Evolutionary conservation across 2,797 vertebrate genomes (phyloP).

Genomic region (Helicolenus hilgendorfi): DNA sequence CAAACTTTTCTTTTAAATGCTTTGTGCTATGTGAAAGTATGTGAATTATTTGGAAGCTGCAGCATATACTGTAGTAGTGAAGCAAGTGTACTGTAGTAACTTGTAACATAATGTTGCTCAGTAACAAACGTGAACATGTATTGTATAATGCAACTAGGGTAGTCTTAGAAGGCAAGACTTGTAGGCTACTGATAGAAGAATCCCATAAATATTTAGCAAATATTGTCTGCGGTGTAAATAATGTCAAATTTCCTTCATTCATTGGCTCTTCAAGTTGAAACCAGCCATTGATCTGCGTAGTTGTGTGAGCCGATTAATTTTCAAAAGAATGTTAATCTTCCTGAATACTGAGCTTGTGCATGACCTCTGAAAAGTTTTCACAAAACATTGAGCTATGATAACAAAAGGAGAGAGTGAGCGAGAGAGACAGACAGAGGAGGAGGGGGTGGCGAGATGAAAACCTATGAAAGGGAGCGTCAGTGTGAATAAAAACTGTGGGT

Average conservation of each 20-base stretch:
- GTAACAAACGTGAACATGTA: background rate
- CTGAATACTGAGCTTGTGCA: conserved; percentile 60
- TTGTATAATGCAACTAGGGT: background rate
- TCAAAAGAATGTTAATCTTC: conserved; percentile 78
- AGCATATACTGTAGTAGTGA: background rate
- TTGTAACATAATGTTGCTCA: too few species aligned
- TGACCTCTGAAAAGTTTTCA: conserved; percentile 82
- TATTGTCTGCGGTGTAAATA: background rate
- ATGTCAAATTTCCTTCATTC: conserved; percentile 9
- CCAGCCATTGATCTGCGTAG: conserved; percentile 42
- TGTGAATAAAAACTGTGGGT: conserved; percentile 82
- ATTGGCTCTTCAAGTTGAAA: conserved; percentile 22
- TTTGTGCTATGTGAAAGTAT: background rate
- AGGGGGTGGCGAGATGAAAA: conserved; percentile 45
- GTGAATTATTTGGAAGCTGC: background rate
- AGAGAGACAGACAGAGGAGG: conserved; percentile 26
- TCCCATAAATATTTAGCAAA: background rate
- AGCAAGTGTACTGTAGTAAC: too few species aligned
- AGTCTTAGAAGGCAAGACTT: background rate
- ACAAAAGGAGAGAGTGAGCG: conserved; percentile 74
- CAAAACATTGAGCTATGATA: conserved; percentile 82
- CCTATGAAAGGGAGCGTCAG: conserved; percentile 74
- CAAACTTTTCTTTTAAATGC: background rate
- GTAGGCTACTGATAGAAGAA: background rate
- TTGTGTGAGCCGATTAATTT: conserved; percentile 57